Conservation (phyloP, 2,888 invertebrate species). For the Baronia brevicornis region DNA sequence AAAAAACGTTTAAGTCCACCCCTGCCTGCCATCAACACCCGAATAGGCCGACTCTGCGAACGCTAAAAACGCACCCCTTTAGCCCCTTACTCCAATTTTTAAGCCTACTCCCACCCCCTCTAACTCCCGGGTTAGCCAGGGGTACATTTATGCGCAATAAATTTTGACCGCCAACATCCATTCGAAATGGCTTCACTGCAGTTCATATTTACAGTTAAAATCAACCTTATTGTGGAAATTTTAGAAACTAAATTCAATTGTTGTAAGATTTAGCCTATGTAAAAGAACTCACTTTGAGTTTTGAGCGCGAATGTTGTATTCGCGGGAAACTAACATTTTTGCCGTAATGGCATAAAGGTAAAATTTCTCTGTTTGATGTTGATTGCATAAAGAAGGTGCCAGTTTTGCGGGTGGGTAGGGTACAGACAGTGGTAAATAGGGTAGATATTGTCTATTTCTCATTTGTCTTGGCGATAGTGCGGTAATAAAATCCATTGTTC, state of each 20-base stretch:
- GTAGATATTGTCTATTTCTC: slow-evolving; percentile 62
- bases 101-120: slow-evolving; percentile 70
- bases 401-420: slow-evolving; percentile 53
- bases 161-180: slow-evolving; percentile 65
- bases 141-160: slow-evolving; percentile 76
- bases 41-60: slow-evolving; percentile 71
- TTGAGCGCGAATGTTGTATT: slow-evolving; percentile 45
- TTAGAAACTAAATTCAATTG: slow-evolving; percentile 12
- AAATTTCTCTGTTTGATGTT: slow-evolving; percentile 31
- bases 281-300: slow-evolving; percentile 62
- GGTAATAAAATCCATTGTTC: slow-evolving; percentile 56
- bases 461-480: slow-evolving; percentile 67
- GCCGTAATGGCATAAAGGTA: slow-evolving; percentile 29
- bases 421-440: slow-evolving; percentile 62
- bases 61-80: slow-evolving; percentile 72
- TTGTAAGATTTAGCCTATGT: slow-evolving; percentile 46
- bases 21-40: slow-evolving; percentile 67
- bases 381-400: slow-evolving; percentile 57
- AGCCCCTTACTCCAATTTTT: slow-evolving; percentile 68
- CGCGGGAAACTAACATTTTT: slow-evolving; percentile 49
- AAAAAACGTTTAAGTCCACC: slow-evolving; percentile 28
- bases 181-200: slow-evolving; percentile 54
- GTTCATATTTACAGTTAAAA: slow-evolving; percentile 26
- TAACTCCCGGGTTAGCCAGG: slow-evolving; percentile 73
- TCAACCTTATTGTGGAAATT: slow-evolving; percentile 9